Evolutionary conservation across 2,797 vertebrate genomes (phyloP), one percentile per base, ranked within the genome.

Genomic region (Takifugu rubripes): DNA sequence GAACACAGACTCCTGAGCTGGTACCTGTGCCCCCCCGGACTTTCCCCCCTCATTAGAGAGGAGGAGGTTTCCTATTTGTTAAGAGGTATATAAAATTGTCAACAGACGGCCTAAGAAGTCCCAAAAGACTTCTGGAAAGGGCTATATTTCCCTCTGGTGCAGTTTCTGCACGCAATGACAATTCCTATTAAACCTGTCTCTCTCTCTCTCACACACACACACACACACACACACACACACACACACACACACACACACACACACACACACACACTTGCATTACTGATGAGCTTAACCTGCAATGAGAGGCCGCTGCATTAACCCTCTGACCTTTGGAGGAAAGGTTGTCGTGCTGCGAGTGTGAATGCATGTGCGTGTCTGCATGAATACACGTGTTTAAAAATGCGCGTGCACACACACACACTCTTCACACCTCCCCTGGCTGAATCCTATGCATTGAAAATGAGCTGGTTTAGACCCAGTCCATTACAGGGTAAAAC

Each of bases 71-170:
- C 49, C 74, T 74, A 75, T 88, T 89, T 82, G 73, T 88, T 84
- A 83, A 75, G 64, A 74, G 76, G 66, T 78, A 75, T 82, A 86
- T 89, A 70, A 88, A 88, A 65, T 83, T 89, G 84, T 90, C 86
- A 83, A 63, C 54, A 17, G 44, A 75, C 70, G 68, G 54, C 72
- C 77, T 86, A 71, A 84, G 83, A 77, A 79, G 74, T 78, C 88
- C 87, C 84, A 0, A 25, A 82, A 79, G 85, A 77, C 74, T 66
- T 70, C 50, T 55, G 73, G 71, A 70, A 80, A 79, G 72, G 51
- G 73, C 83, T 72, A 83, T n/a, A 66, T 83, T 78, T 74, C 76
- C 75, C 45, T 60, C 54, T 33, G 45, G 62, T 66, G 31, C 75
- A 75, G 45, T 75, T 82, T 78, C 75, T 76, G 53, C 61, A 72